A percentile compares a stretch with the other conserved stretches of the same genome.
phyloP scores from a whole-genome alignment of 2,113 vertebrate species.

The Sterna hirundo region DNA sequence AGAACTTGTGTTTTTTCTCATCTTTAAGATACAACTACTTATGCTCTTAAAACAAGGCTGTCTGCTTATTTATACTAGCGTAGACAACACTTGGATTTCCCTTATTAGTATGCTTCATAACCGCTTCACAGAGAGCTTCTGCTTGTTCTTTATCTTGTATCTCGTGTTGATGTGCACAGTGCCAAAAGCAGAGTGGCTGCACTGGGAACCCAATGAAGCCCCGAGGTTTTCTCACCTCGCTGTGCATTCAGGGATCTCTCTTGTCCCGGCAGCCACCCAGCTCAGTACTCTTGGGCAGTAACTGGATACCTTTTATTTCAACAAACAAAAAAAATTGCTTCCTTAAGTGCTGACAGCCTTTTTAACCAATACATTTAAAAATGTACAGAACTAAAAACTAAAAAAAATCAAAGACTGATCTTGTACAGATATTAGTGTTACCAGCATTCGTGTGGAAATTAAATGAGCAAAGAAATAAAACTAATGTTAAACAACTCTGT shows the following conservation, averaged over 20 bases:
- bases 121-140: conserved; percentile 96
- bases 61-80: conserved; percentile 92
- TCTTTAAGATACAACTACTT: conserved; percentile 94
- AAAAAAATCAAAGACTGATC: conserved; percentile 91
- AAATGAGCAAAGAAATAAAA: conserved; percentile 97
- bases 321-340: conserved; percentile 88
- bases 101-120: conserved; percentile 99
- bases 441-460: conserved; percentile 99
- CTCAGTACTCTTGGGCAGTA: conserved; percentile 88
- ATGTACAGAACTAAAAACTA: conserved; percentile 94
- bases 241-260: conserved; percentile 74
- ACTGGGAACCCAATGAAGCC: conserved; percentile 71
- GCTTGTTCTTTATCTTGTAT: conserved; percentile 99
- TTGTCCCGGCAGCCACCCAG: conserved; percentile 85
- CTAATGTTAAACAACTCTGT: conserved; percentile 98
- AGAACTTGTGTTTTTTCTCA: conserved; percentile 95
- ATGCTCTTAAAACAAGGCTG: conserved; percentile 92
- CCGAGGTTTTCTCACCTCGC: conserved; percentile 70
- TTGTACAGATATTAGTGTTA: conserved; percentile 99
- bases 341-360: conserved; percentile 99
- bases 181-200: conserved; percentile 89
- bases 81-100: conserved; percentile 95
- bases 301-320: conserved; percentile 95
- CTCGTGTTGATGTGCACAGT: conserved; percentile 99
- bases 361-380: conserved; percentile 99